Evolutionary conservation across 2,113 vertebrate species (phyloP).

Genomic region (Octodon degus): DNA sequence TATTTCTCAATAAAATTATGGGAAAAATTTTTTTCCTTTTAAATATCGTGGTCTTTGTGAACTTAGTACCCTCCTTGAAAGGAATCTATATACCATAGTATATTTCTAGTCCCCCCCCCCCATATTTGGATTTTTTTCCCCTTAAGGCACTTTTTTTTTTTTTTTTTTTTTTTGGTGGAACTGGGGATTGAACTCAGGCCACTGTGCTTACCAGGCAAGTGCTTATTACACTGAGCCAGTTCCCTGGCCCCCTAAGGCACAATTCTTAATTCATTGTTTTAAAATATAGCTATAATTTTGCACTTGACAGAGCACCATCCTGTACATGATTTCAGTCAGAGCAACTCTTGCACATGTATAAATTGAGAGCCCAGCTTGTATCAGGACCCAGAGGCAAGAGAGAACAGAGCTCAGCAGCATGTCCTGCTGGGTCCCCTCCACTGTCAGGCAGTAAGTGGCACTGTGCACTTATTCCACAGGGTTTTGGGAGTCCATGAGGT

Average conservation of each 20-base stretch:
- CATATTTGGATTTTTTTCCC: not conserved
- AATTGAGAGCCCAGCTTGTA: not conserved
- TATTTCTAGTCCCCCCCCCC: not conserved
- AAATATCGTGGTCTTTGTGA: not conserved
- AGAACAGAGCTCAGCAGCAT: not conserved
- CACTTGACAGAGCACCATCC: not conserved
- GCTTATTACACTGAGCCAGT: too few species aligned
- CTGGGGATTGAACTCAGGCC: too few species aligned
- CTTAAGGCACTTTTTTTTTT: not conserved
- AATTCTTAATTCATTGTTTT: not conserved
- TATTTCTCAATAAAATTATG: too few species aligned
- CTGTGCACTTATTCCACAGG: not conserved
- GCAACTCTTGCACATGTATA: not conserved
- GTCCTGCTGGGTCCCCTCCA: too few species aligned
- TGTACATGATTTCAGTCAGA: not conserved
- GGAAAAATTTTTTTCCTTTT: not conserved
- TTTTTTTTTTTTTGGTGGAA: too few species aligned
- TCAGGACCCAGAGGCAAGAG: not conserved
- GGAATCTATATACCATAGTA: not conserved
- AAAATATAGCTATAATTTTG: not conserved
- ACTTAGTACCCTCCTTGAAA: constrained; percentile 19
- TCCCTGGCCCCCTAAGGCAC: not conserved
- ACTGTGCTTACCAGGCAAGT: too few species aligned
- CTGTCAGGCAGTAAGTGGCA: not conserved
- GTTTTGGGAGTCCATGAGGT: not conserved